Percentiles rank a stretch among this genome's conserved stretches.
phyloP scores from a whole-genome alignment of 2,797 vertebrate genomes.

The Neosilurus hyrtlii region DNA sequence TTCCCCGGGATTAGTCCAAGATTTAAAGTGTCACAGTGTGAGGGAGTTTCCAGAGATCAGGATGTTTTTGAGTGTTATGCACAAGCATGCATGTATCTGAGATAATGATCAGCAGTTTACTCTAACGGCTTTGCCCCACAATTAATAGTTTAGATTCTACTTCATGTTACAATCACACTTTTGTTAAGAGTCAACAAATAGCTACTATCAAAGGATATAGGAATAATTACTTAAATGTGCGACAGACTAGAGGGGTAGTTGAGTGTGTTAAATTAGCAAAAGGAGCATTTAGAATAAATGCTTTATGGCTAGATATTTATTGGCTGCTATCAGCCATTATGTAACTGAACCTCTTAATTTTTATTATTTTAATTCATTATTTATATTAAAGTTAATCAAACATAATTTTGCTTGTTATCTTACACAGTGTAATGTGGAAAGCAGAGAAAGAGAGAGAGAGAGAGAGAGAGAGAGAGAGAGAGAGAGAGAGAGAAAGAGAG shows the following conservation, averaged over 20 bases:
- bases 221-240: neutral
- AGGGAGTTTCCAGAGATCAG: constrained; percentile 42
- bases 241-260: neutral
- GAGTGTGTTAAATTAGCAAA: neutral
- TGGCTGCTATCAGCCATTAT: neutral
- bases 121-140: constrained; percentile 35
- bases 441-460: constrained; percentile 7
- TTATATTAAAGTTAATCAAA: neutral
- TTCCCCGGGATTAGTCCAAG: constrained; percentile 46
- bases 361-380: neutral
- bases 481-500: constrained; percentile 22
- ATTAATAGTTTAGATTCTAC: constrained; percentile 20
- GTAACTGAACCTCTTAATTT: neutral
- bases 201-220: neutral
- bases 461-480: constrained; percentile 23
- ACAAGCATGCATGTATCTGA: constrained; percentile 35
- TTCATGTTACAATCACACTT: constrained; percentile 33
- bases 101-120: constrained; percentile 48
- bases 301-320: neutral
- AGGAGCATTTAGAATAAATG: neutral
- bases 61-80: constrained; percentile 39
- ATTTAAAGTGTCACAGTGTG: constrained; percentile 4
- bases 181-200: constrained; percentile 4
- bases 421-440: neutral
- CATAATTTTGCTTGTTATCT: neutral